Percentiles rank a stretch among this genome's conserved stretches.
Conservation (phyloP, 2,113 vertebrate genomes). For the Chroicocephalus ridibundus region DNA sequence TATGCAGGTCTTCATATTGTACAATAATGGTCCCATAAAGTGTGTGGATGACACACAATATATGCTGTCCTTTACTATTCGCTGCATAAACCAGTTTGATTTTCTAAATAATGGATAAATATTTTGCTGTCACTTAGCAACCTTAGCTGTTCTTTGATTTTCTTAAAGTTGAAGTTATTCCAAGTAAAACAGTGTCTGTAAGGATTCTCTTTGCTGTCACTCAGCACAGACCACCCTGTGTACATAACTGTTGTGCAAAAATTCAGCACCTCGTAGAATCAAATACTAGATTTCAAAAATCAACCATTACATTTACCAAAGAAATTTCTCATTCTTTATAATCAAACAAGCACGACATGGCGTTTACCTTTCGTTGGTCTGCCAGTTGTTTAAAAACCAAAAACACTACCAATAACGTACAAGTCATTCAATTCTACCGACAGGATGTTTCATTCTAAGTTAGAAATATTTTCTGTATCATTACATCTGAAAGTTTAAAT, state of each 20-base stretch:
- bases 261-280: neutral
- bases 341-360: neutral
- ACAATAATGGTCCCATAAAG: neutral
- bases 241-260: neutral
- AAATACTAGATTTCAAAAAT: neutral
- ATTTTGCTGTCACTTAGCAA: constrained; percentile 62
- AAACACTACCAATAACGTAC: neutral
- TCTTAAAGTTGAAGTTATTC: constrained; percentile 35
- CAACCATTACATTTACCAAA: neutral
- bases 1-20: neutral
- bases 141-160: neutral
- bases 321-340: neutral
- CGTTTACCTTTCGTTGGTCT: neutral
- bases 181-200: neutral
- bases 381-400: neutral
- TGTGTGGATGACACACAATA: neutral
- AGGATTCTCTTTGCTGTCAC: constrained; percentile 18
- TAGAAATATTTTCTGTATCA: neutral
- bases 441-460: neutral
- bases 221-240: neutral
- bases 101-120: constrained; percentile 27
- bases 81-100: neutral
- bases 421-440: neutral
- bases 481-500: neutral
- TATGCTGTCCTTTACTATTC: constrained; percentile 26